Base-by-base conservation (phyloP, 2,797 vertebrate species). In the Linurgus olivaceus region DNA sequence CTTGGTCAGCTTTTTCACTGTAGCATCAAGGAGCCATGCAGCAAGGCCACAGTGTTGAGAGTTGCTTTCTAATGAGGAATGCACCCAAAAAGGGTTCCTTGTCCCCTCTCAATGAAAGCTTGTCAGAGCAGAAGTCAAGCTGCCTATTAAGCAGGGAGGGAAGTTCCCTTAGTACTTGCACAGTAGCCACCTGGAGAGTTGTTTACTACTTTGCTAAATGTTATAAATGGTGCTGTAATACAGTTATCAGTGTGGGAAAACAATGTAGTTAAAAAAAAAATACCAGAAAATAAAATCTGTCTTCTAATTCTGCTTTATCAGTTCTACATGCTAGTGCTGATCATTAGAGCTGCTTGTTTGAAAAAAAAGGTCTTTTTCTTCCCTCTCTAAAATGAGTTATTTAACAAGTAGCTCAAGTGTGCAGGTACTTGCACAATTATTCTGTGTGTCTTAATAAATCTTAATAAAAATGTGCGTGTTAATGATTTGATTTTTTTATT, bases 1-100 rank as follows among this genome's bases (percentile, higher is more conserved):
- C 38, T 85, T 67, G 51, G 19, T 87, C 61, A 75, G 42, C 65
- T 48, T 72, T 89, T 93, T 76, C n/a, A 6, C 21, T 31, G 45
- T 50, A 65, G 23, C 57, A 54, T 71, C 42, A 20, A 89, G 57
- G 48, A 88, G 10, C 63, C 9, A 4, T 44, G 70, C 47, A 73
- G 59, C 47, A 87, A 87, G 19, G 35, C 67, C 45, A 42, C 55
- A n/a, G 75, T 15, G 74, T 81, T 71, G 67, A 18, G 76, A 92
- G 38, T 72, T 80, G 61, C 78, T 92, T 87, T 89, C 66, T 89
- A 88, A 52, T 37, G 72, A 92, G 75, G 55, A 92, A 23, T 68
- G 80, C 28, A 65, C 73, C 86, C 75, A 85, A 35, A 94, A 96
- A 92, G 65, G 74, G n/a, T 58, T 92, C 81, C 92, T 90, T 91